Evolutionary conservation across 1,140 invertebrate species (phyloP).

Genomic region (Muscidifurax raptorellus): DNA sequence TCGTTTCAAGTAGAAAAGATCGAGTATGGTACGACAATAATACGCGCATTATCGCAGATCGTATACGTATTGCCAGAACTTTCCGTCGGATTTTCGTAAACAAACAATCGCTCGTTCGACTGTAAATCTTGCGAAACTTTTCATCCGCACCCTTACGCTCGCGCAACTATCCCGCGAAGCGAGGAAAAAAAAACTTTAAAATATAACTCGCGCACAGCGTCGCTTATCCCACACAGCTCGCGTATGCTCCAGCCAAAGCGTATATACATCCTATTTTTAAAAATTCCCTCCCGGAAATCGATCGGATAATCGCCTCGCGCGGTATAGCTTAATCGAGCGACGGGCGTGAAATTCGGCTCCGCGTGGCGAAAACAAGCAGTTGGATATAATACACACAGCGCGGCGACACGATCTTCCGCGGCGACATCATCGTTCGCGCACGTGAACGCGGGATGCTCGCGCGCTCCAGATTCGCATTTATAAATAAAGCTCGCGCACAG

Average conservation of each 20-base stretch:
- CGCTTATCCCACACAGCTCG: too few relatives aligned
- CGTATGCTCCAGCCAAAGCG: too few relatives aligned
- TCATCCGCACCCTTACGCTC: neutral
- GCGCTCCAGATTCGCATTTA: conserved; percentile 44
- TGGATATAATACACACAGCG: neutral
- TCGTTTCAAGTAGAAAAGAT: neutral
- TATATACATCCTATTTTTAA: too few relatives aligned
- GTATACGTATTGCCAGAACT: neutral
- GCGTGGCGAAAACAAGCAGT: neutral
- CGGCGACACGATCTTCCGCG: neutral
- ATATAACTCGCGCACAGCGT: too few relatives aligned
- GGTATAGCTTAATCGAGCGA: too few relatives aligned
- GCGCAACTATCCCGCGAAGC: neutral
- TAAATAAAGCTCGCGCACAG: conserved; percentile 12
- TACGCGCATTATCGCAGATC: neutral
- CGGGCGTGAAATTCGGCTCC: neutral
- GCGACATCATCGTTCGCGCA: conserved; percentile 42
- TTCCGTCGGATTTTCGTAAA: too few relatives aligned
- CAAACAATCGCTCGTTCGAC: too few relatives aligned
- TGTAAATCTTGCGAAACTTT: neutral
- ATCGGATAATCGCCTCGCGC: too few relatives aligned
- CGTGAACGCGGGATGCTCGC: conserved; percentile 57
- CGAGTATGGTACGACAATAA: neutral
- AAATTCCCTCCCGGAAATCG: too few relatives aligned
- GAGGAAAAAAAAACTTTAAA: too few relatives aligned